Evolutionary conservation across 2,888 invertebrate genomes (phyloP), one percentile per base, ranked within the genome.

Genomic region (Hyalella azteca): DNA sequence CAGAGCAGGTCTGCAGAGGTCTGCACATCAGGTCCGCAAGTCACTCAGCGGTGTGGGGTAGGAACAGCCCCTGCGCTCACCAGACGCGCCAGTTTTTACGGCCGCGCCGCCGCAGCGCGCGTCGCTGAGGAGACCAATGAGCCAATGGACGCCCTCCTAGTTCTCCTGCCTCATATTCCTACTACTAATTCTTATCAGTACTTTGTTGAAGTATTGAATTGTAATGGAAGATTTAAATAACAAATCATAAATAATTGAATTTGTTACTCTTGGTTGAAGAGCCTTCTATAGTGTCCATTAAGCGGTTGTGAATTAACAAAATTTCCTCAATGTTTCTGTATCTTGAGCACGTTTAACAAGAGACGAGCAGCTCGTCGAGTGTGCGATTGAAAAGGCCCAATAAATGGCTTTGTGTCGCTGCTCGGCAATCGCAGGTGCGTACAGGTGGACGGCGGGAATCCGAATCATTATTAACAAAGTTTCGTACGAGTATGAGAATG

Each of bases 371-470:
- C 36, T 66, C n/a, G 36, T 66, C 54, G 66, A 66, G 66, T 36
- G n/a, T 15, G 36, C 66, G 36, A 36, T 66, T 66, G 66, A 66
- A 66, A 66, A 66, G 32, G 19, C 5, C 66, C 66, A 36, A 66
- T 66, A 66, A 66, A 66, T 66, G 36, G 66, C 66, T 66, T 36
- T 66, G 36, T 66, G 66, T 66, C 66, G 66, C 66, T 66, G 29
- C 66, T 36, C 36, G 66, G 66, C 66, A 66, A 66, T 66, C 66
- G 66, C 66, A 66, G 66, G 66, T 66, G 66, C 66, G 66, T 66
- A 66, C 66, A 66, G 66, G 66, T 66, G 66, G 66, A 66, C 66
- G 32, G 66, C 29, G 19, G 66, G 66, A 36, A 66, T 66, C 36
- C 29, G 36, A 66, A 66, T 13, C 66, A 19, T 7, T 29, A 36